These are phyloP conservation scores for Melospiza melodia DNA, from an alignment of 2,113 vertebrate genomes.

Conservation along the genomic window DNA sequence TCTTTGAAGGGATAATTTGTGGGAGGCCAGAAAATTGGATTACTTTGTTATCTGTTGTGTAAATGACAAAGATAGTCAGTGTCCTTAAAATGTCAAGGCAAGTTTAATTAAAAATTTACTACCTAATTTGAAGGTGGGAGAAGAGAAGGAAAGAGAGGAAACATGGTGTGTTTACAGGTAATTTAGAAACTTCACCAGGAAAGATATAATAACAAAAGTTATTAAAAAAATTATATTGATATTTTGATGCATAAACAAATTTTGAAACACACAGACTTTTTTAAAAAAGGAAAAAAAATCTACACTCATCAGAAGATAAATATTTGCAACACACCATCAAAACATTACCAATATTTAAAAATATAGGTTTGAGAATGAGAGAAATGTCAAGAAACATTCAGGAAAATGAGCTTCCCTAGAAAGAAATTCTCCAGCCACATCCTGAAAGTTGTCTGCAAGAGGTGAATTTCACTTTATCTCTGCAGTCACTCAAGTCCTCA, in stretches of 20 bases:
- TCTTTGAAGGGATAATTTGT: constrained; percentile 82
- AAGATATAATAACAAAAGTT: background rate
- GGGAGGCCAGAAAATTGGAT: constrained; percentile 82
- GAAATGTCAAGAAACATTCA: background rate
- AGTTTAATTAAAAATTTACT: constrained; percentile 72
- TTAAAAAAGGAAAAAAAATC: background rate
- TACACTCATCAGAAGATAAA: background rate
- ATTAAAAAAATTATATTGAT: background rate
- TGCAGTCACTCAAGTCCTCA: background rate
- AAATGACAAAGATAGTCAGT: constrained; percentile 85
- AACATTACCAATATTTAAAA: background rate
- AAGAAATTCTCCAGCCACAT: background rate
- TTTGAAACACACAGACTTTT: background rate
- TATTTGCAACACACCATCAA: background rate
- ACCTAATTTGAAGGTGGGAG: constrained; percentile 4
- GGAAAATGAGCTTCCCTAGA: background rate
- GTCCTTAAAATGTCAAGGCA: constrained; percentile 80
- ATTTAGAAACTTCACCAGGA: background rate
- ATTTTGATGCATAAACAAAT: background rate
- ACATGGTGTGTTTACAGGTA: background rate
- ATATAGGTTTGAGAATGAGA: background rate
- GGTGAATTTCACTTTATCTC: background rate
- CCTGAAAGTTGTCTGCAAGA: background rate
- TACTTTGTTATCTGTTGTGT: constrained; percentile 85
- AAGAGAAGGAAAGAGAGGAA: background rate